A percentile compares a stretch with the other conserved stretches of the same genome.
Conservation (phyloP, 2,113 vertebrate species). For the Tragelaphus scriptus region DNA sequence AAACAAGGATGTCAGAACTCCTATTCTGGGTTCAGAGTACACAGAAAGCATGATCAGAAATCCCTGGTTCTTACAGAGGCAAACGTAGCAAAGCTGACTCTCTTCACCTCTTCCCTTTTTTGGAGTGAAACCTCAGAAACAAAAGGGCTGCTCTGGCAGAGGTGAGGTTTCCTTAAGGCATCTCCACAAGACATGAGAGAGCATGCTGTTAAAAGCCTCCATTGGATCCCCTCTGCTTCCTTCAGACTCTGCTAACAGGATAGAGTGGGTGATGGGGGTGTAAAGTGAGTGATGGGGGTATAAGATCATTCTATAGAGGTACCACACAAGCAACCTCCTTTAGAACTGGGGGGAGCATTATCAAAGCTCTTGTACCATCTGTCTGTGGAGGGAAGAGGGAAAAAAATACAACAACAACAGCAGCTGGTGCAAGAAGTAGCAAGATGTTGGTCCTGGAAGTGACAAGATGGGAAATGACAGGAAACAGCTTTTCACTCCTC, state of each 20-base stretch:
- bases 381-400: constrained; percentile 82
- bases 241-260: constrained; percentile 62
- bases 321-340: constrained; percentile 70
- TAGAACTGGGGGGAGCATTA: constrained; percentile 65
- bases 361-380: constrained; percentile 92
- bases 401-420: constrained; percentile 55
- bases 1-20: not conserved
- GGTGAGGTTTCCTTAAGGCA: not conserved
- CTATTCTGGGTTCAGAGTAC: not conserved
- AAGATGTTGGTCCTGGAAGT: constrained; percentile 93
- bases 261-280: constrained; percentile 64
- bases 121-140: not conserved
- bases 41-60: not conserved
- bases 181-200: not conserved
- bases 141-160: not conserved
- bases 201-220: not conserved
- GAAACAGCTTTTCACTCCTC: constrained; percentile 93
- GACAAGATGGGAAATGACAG: constrained; percentile 98
- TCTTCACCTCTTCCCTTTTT: not conserved
- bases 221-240: not conserved
- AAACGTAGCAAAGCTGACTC: not conserved
- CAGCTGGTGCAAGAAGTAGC: constrained; percentile 92
- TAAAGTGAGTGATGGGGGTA: constrained; percentile 67
- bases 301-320: constrained; percentile 72
- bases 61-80: not conserved